Conservation (phyloP, 1,140 invertebrate species). For the Ganaspis sp. region DNA sequence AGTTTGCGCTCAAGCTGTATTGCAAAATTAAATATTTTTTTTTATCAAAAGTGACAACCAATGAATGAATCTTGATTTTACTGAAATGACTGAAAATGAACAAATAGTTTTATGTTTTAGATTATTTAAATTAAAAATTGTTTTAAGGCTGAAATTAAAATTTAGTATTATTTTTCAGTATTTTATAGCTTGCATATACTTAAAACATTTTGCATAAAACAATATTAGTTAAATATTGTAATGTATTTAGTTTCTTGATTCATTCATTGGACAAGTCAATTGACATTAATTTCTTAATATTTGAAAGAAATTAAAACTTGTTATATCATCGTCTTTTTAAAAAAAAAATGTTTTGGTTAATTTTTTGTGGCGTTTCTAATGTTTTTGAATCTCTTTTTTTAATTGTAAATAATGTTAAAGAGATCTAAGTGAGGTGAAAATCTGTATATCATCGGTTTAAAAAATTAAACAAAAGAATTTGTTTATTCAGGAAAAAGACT, state of each 20-base stretch:
- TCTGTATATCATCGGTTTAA: background rate
- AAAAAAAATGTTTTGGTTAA: background rate
- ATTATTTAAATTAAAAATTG: background rate
- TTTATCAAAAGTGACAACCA: background rate
- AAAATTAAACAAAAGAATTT: too few species aligned
- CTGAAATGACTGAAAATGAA: background rate
- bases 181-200: background rate
- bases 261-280: constrained; percentile 12
- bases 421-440: constrained; percentile 7
- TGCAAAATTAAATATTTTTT: background rate
- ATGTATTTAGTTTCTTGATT: background rate
- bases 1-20: background rate
- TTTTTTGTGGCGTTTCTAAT: background rate
- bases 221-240: background rate
- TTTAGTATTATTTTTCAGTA: constrained; percentile 26
- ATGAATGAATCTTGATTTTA: background rate
- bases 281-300: background rate
- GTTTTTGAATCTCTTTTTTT: background rate
- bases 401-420: background rate
- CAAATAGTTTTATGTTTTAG: background rate
- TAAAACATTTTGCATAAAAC: background rate
- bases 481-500: background rate
- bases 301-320: too few species aligned
- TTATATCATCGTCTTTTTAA: background rate
- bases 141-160: constrained; percentile 8